Conservation (phyloP, 2,113 vertebrate species). For the Myrmecobius fasciatus region DNA sequence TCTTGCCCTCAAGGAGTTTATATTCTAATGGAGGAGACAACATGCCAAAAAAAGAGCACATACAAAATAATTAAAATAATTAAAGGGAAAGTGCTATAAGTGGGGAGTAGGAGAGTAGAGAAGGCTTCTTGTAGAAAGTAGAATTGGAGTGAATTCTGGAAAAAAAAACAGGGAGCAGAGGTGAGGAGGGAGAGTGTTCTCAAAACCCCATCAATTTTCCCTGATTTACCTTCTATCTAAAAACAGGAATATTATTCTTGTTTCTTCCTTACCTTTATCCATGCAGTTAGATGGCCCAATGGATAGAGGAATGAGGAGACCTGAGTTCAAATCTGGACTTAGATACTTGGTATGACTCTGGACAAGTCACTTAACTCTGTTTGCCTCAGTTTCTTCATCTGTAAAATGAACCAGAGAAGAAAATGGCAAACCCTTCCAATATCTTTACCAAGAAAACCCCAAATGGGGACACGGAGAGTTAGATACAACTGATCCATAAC, state of each 20-base stretch:
- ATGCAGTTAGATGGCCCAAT: neutral
- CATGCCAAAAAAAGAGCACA: neutral
- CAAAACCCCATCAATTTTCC: neutral
- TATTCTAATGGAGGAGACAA: neutral
- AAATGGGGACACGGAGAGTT: neutral
- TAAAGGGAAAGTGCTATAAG: neutral
- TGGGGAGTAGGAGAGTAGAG: neutral
- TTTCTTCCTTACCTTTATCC: neutral
- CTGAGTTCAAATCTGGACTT: neutral
- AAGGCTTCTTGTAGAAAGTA: neutral
- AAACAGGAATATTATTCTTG: neutral
- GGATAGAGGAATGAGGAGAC: neutral
- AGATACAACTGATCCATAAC: neutral
- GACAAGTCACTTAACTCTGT: neutral
- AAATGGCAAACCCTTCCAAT: neutral
- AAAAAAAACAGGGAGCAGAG: neutral
- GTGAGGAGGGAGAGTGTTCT: neutral
- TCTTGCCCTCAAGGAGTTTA: neutral
- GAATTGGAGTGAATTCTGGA: neutral
- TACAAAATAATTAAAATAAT: neutral
- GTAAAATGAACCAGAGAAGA: neutral
- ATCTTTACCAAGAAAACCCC: neutral
- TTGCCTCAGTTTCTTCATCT: neutral
- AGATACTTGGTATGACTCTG: neutral
- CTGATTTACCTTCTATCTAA: neutral